phyloP scores from a whole-genome alignment of 2,113 vertebrate species.

The Osmerus eperlanus region DNA sequence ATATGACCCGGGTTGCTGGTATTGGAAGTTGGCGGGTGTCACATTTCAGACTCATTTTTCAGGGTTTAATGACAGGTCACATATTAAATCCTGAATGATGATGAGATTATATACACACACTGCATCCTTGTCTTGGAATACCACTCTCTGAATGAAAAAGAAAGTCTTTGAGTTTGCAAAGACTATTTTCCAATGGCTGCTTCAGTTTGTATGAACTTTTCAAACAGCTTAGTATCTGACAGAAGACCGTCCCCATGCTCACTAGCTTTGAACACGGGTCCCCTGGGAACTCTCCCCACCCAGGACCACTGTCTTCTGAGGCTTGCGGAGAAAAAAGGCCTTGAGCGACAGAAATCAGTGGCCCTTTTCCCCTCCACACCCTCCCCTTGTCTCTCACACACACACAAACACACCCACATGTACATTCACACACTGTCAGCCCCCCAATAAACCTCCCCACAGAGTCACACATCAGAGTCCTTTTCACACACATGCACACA shows the following conservation, averaged over 20 bases:
- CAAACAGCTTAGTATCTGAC: constrained; percentile 66
- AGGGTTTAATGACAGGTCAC: not conserved
- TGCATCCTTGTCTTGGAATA: not conserved
- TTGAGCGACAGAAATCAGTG: constrained; percentile 59
- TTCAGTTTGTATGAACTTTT: constrained; percentile 71
- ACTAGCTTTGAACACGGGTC: constrained; percentile 61
- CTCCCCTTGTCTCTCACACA: constrained; percentile 14
- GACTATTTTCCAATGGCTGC: constrained; percentile 64
- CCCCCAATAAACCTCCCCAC: constrained; percentile 34
- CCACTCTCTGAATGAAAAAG: constrained; percentile 51
- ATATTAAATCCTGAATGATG: not conserved
- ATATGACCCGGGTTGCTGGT: too few relatives aligned
- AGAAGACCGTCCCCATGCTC: constrained; percentile 58
- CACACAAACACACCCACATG: constrained; percentile 27
- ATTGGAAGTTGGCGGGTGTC: too few relatives aligned
- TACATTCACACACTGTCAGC: constrained; percentile 25
- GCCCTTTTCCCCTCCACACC: constrained; percentile 3
- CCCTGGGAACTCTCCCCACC: constrained; percentile 58
- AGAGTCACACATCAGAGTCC: constrained; percentile 54
- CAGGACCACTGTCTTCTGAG: constrained; percentile 69
- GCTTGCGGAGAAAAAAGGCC: constrained; percentile 65
- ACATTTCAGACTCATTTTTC: too few relatives aligned
- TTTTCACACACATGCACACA: constrained; percentile 28
- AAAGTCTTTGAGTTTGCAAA: constrained; percentile 67
- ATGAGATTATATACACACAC: constrained; percentile 51